A percentile compares a stretch with the other conserved stretches of the same genome.
Conservation (phyloP, 1,140 invertebrate species). For the Drosophila micromelanica region DNA sequence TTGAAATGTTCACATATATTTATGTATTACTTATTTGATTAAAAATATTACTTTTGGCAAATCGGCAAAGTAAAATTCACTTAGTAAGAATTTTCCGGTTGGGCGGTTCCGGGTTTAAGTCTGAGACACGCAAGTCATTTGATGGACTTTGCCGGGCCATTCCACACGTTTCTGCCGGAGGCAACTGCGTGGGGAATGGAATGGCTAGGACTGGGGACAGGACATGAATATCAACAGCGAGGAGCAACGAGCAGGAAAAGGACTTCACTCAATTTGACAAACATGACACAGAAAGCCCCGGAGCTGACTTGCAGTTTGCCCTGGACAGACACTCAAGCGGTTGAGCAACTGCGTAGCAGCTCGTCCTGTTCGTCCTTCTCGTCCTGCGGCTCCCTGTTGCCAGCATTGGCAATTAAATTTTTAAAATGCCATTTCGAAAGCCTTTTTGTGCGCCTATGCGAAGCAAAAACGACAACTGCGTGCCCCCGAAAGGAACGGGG, state of each 20-base stretch:
- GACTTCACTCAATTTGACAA: conserved; percentile 77
- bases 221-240: conserved; percentile 37
- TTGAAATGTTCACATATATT: too few species aligned
- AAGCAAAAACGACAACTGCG: conserved; percentile 60
- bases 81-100: not conserved
- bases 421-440: conserved; percentile 75
- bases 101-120: not conserved
- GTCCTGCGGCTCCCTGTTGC: not conserved
- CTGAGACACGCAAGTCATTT: conserved; percentile 38
- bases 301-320: conserved; percentile 64
- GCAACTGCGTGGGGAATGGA: conserved; percentile 23
- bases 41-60: too few species aligned
- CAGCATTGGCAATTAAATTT: conserved; percentile 70
- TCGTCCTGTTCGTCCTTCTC: not conserved
- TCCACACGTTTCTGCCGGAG: conserved; percentile 2
- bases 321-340: conserved; percentile 29
- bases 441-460: conserved; percentile 52
- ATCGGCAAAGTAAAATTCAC: too few species aligned
- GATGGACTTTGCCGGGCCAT: conserved; percentile 21
- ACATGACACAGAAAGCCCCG: conserved; percentile 71
- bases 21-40: too few species aligned
- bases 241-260: conserved; percentile 36
- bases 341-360: conserved; percentile 4
- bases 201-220: conserved; percentile 20
- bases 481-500: conserved; percentile 6